Evolutionary conservation across 2,888 invertebrate genomes (phyloP).

Genomic region (Arctia plantaginis): DNA sequence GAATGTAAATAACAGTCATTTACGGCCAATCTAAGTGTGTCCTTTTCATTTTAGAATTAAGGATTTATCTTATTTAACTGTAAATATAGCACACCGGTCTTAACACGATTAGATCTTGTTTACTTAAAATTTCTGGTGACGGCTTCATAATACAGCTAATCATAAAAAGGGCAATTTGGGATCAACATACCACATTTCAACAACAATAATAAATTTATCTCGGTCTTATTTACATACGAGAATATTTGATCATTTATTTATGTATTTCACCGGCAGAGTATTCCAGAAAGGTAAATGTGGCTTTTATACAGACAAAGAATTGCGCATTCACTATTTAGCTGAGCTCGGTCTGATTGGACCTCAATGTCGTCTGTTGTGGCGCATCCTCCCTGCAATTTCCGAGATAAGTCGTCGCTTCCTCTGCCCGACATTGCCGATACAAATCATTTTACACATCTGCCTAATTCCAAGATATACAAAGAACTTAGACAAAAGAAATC

Average conservation of each 20-base stretch:
- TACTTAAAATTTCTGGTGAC: background rate
- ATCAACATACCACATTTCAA: background rate
- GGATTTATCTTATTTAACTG: background rate
- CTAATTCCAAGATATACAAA: constrained; percentile 3
- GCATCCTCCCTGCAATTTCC: constrained; percentile 81
- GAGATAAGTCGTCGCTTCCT: constrained; percentile 81
- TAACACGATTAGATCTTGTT: background rate
- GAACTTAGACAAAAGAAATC: background rate
- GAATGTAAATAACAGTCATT: no score
- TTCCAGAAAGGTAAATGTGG: background rate
- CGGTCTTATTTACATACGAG: constrained; percentile 2
- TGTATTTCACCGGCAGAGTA: background rate
- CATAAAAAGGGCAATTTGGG: constrained; percentile 3
- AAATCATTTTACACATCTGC: constrained; percentile 44
- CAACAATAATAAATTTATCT: constrained; percentile 5
- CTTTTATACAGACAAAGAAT: constrained; percentile 43
- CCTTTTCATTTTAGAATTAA: background rate
- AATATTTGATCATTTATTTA: background rate
- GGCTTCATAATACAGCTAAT: background rate
- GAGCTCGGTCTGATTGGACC: constrained; percentile 74
- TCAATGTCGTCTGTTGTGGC: constrained; percentile 79
- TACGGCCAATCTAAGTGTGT: no score
- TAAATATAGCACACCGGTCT: background rate
- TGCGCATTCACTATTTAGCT: constrained; percentile 62
- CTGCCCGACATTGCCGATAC: constrained; percentile 53